Conservation (phyloP, 2,888 invertebrate species). For the Apamea sordens region DNA sequence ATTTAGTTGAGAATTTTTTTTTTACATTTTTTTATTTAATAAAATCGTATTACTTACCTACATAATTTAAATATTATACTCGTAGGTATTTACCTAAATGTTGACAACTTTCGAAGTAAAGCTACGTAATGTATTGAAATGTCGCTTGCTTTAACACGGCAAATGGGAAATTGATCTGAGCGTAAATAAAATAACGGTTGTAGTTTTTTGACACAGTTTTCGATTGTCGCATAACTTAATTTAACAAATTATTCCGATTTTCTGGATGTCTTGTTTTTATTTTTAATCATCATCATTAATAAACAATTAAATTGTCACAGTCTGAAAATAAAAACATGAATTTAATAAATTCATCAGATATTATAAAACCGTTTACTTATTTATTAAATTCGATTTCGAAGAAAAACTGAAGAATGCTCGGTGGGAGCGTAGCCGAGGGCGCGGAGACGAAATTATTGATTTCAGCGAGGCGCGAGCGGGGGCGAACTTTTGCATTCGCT, state of each 20-base stretch:
- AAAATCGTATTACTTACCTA: background rate
- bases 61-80: background rate
- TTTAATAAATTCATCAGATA: constrained; percentile 9
- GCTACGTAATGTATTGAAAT: constrained; percentile 40
- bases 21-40: background rate
- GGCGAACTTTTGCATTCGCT: constrained; percentile 83
- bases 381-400: constrained; percentile 52
- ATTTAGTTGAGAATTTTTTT: background rate
- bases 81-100: background rate
- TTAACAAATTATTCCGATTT: background rate
- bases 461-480: constrained; percentile 78
- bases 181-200: constrained; percentile 49
- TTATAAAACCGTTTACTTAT: constrained; percentile 38
- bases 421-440: constrained; percentile 62
- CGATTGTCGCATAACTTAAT: constrained; percentile 15
- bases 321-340: background rate
- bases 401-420: constrained; percentile 49
- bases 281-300: background rate
- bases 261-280: background rate
- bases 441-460: constrained; percentile 87
- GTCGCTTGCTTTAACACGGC: constrained; percentile 18
- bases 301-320: background rate
- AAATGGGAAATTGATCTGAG: constrained; percentile 41
- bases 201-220: constrained; percentile 43
- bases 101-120: constrained; percentile 1